A percentile compares a stretch with the other conserved stretches of the same genome.
phyloP scores from a whole-genome alignment of 2,797 vertebrate genomes.

The Podarcis lilfordi region DNA sequence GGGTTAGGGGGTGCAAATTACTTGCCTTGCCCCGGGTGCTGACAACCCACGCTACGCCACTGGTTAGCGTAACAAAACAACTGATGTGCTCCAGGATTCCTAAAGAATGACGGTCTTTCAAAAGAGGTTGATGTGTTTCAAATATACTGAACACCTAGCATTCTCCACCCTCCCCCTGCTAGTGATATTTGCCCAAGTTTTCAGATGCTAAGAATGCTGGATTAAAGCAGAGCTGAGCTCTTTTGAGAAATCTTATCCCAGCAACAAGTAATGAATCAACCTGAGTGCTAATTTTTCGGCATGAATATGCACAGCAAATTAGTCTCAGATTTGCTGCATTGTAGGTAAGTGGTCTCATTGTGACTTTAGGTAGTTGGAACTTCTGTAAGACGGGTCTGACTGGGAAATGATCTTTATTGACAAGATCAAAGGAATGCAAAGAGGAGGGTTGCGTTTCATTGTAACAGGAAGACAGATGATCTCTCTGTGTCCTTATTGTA shows the following conservation, averaged over 20 bases:
- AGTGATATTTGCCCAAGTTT: neutral
- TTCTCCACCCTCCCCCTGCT: neutral
- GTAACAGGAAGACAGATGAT: constrained; percentile 36
- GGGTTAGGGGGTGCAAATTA: too few species aligned
- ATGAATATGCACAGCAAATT: constrained; percentile 23
- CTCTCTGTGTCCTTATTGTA: constrained; percentile 41
- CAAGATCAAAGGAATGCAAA: constrained; percentile 51
- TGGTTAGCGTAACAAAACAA: neutral
- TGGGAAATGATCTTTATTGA: constrained; percentile 41
- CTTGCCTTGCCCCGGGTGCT: too few species aligned
- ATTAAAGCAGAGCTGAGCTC: neutral
- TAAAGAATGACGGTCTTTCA: neutral
- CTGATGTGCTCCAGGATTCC: neutral
- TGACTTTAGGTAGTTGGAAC: constrained; percentile 18
- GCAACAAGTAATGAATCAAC: neutral
- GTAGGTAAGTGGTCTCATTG: neutral
- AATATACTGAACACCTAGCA: neutral
- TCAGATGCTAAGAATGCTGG: neutral
- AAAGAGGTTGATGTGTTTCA: neutral
- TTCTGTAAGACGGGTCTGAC: constrained; percentile 41
- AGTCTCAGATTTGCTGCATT: constrained; percentile 30
- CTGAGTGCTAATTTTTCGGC: constrained; percentile 11
- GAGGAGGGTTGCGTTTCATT: constrained; percentile 45
- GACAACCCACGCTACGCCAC: too few species aligned
- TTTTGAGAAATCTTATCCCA: neutral